phyloP scores from a whole-genome alignment of 2,797 vertebrate species.

The Sebastes diaconus region DNA sequence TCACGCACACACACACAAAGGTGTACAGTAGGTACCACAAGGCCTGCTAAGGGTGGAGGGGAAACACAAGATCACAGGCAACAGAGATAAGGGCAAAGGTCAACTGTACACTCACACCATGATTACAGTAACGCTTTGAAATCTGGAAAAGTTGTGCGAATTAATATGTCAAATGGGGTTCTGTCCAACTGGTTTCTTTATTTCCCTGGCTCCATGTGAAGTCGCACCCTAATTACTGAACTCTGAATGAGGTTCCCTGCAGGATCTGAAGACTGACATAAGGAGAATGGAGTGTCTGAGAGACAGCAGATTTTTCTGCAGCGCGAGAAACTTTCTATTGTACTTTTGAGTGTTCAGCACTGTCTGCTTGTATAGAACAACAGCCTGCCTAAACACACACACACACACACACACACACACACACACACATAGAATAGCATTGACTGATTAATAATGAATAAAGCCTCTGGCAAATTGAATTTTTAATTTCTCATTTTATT shows the following conservation, averaged over 20 bases:
- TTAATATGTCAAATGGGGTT: not conserved
- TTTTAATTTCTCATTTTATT: slow-evolving; percentile 74
- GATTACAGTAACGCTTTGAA: not conserved
- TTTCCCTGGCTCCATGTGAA: not conserved
- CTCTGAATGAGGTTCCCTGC: not conserved
- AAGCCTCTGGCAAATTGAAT: slow-evolving; percentile 78
- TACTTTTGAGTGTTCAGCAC: slow-evolving; percentile 2
- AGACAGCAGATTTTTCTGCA: not conserved
- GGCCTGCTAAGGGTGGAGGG: slow-evolving; percentile 24
- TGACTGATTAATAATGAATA: slow-evolving; percentile 81
- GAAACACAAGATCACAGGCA: slow-evolving; percentile 29
- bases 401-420: not conserved
- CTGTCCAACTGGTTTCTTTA: not conserved
- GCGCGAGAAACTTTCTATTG: slow-evolving; percentile 4
- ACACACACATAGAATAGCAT: slow-evolving; percentile 27
- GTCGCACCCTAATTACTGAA: not conserved
- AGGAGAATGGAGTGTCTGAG: not conserved
- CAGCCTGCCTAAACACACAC: slow-evolving; percentile 21
- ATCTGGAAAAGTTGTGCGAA: not conserved
- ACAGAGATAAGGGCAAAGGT: slow-evolving; percentile 35
- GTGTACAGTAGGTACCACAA: slow-evolving; percentile 57
- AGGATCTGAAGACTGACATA: not conserved
- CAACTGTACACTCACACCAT: not conserved
- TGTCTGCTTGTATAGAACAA: slow-evolving; percentile 25
- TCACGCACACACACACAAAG: slow-evolving; percentile 29